phyloP scores from a whole-genome alignment of 2,888 invertebrate genomes.

The Hydrotaea diabolus region DNA sequence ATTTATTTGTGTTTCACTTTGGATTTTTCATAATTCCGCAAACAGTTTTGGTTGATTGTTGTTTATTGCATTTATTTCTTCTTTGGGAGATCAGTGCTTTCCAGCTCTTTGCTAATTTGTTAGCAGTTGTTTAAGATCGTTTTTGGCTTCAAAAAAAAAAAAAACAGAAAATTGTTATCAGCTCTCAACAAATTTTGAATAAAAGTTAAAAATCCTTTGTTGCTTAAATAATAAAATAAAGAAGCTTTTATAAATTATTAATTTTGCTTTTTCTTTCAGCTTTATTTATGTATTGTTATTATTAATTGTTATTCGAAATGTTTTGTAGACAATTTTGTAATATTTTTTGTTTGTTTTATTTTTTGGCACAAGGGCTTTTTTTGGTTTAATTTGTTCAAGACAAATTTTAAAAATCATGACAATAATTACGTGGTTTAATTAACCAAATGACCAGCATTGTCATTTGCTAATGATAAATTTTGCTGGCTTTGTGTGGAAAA shows the following conservation, averaged over 20 bases:
- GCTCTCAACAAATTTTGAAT: neutral
- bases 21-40: neutral
- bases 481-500: neutral
- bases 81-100: too few species aligned
- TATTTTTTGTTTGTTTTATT: neutral
- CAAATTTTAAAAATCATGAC: neutral
- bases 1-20: neutral
- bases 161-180: too few species aligned
- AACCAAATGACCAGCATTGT: neutral
- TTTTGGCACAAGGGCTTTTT: neutral
- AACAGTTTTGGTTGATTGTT: conserved; percentile 17
- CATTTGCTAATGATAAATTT: neutral
- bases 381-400: neutral
- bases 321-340: neutral
- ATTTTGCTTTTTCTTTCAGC: neutral
- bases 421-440: neutral
- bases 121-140: too few species aligned
- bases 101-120: neutral
- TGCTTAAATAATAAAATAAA: neutral
- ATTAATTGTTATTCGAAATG: conserved; percentile 6
- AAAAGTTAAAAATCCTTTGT: neutral
- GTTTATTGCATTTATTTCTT: too few species aligned
- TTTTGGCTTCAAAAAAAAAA: too few species aligned
- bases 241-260: too few species aligned
- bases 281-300: neutral